A percentile compares a stretch with the other conserved stretches of the same genome.
Evolutionary conservation across 2,888 invertebrate species (phyloP).

Genomic region (Stenoptilia bipunctidactyla): DNA sequence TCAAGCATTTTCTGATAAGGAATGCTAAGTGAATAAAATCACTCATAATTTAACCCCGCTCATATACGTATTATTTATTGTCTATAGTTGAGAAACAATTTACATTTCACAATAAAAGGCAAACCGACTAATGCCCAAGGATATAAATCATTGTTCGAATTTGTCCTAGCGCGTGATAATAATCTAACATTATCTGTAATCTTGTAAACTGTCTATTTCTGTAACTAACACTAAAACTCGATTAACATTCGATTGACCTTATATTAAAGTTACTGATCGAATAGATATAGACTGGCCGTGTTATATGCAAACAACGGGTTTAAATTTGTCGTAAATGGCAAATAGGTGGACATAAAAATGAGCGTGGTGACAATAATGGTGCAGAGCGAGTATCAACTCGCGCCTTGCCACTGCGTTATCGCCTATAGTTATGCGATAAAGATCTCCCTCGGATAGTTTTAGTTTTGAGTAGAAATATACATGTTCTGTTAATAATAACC

Average conservation of each 20-base stretch:
- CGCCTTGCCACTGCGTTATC: conserved; percentile 29
- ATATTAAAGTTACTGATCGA: conserved; percentile 36
- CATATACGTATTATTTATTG: not conserved
- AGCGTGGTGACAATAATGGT: conserved; percentile 38
- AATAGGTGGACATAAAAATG: conserved; percentile 41
- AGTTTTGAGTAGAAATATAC: conserved; percentile 53
- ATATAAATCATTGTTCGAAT: conserved; percentile 17
- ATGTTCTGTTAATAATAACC: conserved; percentile 49
- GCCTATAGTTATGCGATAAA: conserved; percentile 35
- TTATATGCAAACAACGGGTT: conserved; percentile 46
- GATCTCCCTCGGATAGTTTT: conserved; percentile 35
- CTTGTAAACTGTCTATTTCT: conserved; percentile 38
- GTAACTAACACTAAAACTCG: conserved; percentile 33
- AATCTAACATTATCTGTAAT: conserved; percentile 36
- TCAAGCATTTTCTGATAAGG: not conserved
- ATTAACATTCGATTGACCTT: conserved; percentile 42
- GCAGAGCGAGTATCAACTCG: conserved; percentile 22
- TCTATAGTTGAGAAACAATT: not conserved
- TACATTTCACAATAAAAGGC: not conserved
- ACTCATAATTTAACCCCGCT: not conserved
- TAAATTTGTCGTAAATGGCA: conserved; percentile 47
- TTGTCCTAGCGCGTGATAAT: conserved; percentile 30
- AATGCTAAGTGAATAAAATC: not conserved
- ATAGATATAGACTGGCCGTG: conserved; percentile 35
- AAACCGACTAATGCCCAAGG: not conserved